Evolutionary conservation across 23 tunicate genomes (phyloP).

Genomic region (Trididemnum clinides): DNA sequence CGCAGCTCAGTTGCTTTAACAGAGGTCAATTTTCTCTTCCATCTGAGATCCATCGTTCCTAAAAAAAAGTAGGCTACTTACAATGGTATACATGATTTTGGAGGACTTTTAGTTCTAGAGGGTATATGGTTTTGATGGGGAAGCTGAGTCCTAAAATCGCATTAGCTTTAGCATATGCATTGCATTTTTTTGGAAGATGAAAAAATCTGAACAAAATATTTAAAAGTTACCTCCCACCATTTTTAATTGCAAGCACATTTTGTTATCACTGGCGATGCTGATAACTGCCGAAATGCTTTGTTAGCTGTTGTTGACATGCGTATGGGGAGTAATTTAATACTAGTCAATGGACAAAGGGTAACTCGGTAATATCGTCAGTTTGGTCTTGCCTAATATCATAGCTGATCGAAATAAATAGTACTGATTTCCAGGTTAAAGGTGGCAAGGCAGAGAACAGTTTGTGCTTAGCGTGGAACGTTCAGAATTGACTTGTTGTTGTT

Average conservation of each 20-base stretch:
- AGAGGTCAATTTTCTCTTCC: no score
- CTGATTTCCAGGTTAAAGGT: background rate
- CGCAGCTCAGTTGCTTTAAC: no score
- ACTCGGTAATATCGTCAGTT: background rate
- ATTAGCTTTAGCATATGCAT: conserved; percentile 16
- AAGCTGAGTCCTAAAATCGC: conserved; percentile 24
- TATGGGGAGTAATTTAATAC: background rate
- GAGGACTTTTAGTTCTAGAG: conserved; percentile 19
- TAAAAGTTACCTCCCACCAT: conserved; percentile 10
- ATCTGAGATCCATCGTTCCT: no score
- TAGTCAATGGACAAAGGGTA: background rate
- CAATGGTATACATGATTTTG: conserved; percentile 26
- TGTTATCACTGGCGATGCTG: background rate
- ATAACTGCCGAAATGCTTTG: background rate
- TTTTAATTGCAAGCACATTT: background rate
- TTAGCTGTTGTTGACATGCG: background rate
- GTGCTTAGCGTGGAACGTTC: background rate
- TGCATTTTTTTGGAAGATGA: background rate
- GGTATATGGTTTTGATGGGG: conserved; percentile 7
- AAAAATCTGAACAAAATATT: background rate
- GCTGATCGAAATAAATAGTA: background rate
- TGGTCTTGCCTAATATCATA: background rate
- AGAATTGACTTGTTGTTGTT: no score
- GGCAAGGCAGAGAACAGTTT: background rate
- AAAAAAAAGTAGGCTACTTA: no score